A percentile compares a stretch with the other conserved stretches of the same genome.
phyloP scores from a whole-genome alignment of 2,113 vertebrate species.

The Anolis carolinensis region DNA sequence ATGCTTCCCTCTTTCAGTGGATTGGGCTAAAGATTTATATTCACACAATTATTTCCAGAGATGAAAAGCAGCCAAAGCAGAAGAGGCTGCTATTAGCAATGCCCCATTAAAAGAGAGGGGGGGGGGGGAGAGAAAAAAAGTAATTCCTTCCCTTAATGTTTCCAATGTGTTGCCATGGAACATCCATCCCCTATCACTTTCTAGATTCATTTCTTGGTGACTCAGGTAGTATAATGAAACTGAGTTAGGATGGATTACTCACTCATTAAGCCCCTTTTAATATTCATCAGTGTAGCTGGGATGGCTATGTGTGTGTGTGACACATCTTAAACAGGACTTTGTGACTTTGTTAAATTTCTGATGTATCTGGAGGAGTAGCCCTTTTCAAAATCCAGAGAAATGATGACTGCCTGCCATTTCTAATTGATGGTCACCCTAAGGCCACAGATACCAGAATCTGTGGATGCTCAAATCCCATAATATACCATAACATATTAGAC shows the following conservation, averaged over 20 bases:
- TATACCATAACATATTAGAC: too few relatives aligned
- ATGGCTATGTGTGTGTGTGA: too few relatives aligned
- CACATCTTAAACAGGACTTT: neutral
- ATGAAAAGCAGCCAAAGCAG: neutral
- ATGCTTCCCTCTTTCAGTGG: conserved; percentile 35
- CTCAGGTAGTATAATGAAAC: neutral
- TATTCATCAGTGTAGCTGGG: neutral
- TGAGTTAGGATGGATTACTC: conserved; percentile 3
- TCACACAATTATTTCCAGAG: conserved; percentile 37
- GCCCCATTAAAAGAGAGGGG: neutral
- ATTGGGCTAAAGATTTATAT: conserved; percentile 2
- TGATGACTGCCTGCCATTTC: too few relatives aligned
- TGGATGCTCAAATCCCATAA: too few relatives aligned
- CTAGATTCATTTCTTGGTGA: neutral
- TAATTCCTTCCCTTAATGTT: neutral
- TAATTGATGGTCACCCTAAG: too few relatives aligned
- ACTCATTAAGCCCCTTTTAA: neutral
- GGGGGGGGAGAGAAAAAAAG: neutral
- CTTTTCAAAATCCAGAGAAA: neutral
- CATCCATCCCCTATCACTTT: conserved; percentile 6
- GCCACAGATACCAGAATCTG: too few relatives aligned
- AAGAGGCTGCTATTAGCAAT: conserved; percentile 26
- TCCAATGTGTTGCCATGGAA: neutral
- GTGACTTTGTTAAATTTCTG: too few relatives aligned
- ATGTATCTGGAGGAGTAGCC: neutral